phyloP scores from a whole-genome alignment of 2,113 vertebrate genomes.

The Arenaria interpres region DNA sequence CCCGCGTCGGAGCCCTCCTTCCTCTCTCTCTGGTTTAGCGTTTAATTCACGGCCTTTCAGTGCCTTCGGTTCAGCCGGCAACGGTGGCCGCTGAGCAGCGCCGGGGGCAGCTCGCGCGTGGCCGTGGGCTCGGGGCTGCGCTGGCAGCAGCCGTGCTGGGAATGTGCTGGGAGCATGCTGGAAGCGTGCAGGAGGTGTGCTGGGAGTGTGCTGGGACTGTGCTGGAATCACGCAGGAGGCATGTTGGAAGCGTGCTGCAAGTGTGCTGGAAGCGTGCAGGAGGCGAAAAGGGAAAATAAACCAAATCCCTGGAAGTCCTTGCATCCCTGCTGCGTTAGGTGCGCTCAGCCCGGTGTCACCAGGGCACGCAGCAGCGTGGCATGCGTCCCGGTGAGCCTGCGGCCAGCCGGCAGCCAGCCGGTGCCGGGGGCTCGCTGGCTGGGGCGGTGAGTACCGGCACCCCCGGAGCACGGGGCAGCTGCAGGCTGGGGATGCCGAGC shows the following conservation, averaged over 20 bases:
- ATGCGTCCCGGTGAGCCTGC: neutral
- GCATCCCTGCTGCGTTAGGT: neutral
- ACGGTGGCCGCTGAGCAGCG: accelerated
- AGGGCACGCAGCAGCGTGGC: accelerated
- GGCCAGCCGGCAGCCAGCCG: accelerated
- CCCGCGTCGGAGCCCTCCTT: neutral
- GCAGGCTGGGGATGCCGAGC: neutral
- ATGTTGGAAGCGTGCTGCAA: neutral
- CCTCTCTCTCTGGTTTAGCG: too few species aligned
- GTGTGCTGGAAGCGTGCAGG: too few species aligned
- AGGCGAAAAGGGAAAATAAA: too few species aligned
- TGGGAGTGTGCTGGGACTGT: too few species aligned
- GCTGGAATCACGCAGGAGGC: neutral
- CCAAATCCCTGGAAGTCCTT: neutral
- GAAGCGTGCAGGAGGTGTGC: too few species aligned
- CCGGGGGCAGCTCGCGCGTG: accelerated
- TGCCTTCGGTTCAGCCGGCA: accelerated
- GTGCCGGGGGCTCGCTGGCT: neutral
- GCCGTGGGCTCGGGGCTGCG: accelerated
- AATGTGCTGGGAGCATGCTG: neutral
- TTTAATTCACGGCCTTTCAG: neutral
- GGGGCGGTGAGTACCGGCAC: accelerated
- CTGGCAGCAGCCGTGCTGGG: neutral
- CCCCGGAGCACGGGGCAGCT: accelerated
- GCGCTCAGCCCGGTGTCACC: neutral